phyloP scores from a whole-genome alignment of 1,140 invertebrate species.

The Macrocentrus cingulum region DNA sequence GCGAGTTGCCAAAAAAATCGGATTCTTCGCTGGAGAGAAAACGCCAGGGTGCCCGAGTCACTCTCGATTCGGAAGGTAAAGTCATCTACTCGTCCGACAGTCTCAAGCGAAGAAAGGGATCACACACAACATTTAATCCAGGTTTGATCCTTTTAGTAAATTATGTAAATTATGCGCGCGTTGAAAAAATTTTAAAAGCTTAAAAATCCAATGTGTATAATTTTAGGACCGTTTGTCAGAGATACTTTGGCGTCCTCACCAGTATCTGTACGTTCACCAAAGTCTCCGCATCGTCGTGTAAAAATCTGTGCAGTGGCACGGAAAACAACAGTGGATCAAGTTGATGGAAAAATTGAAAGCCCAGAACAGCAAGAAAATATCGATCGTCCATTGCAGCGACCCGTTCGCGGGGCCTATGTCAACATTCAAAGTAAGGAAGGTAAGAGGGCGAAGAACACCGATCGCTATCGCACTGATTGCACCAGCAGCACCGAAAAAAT shows the following conservation, averaged over 20 bases:
- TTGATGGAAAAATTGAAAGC: too few relatives aligned
- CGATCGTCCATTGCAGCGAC: constrained; percentile 37
- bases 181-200: too few relatives aligned
- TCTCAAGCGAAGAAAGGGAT: constrained; percentile 75
- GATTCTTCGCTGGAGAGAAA: constrained; percentile 60
- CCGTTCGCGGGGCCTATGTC: constrained; percentile 67
- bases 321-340: not conserved
- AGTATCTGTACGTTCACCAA: constrained; percentile 42
- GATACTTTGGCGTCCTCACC: constrained; percentile 49
- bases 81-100: constrained; percentile 89
- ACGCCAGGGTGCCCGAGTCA: constrained; percentile 77
- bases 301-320: constrained; percentile 51
- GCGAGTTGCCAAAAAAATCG: constrained; percentile 68
- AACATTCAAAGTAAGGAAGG: constrained; percentile 69
- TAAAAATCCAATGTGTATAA: too few relatives aligned
- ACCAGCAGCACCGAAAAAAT: constrained; percentile 35
- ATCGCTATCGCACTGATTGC: constrained; percentile 44
- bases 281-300: constrained; percentile 49
- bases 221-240: constrained; percentile 54
- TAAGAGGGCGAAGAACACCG: constrained; percentile 62
- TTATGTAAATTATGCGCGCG: too few relatives aligned
- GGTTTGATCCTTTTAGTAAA: constrained; percentile 50
- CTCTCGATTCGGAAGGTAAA: constrained; percentile 83
- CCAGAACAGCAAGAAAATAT: constrained; percentile 51
- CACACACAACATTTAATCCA: constrained; percentile 82